phyloP scores from a whole-genome alignment of 2,888 invertebrate species.

The Chromoteleia sp. region DNA sequence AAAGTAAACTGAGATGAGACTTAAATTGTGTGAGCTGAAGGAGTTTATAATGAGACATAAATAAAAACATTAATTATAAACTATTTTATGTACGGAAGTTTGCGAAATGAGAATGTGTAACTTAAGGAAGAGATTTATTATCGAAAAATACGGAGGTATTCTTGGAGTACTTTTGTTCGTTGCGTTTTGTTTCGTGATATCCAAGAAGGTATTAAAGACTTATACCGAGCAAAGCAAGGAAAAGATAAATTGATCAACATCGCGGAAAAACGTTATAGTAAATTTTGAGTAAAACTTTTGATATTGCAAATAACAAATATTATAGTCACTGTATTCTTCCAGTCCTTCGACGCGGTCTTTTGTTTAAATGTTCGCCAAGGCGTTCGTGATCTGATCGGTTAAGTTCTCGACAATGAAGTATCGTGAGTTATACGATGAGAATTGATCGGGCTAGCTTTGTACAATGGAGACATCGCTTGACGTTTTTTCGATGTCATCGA shows the following conservation, averaged over 20 bases:
- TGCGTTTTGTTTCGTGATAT: not conserved
- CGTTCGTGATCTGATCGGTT: conserved; percentile 7
- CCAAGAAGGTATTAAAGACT: not conserved
- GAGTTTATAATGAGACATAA: conserved; percentile 58
- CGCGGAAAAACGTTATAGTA: not conserved
- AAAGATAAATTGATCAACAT: not conserved
- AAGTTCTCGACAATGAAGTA: conserved; percentile 15
- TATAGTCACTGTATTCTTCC: too few relatives aligned
- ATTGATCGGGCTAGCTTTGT: conserved; percentile 38
- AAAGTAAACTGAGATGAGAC: conserved; percentile 56
- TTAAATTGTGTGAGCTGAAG: conserved; percentile 44
- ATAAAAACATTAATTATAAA: conserved; percentile 61
- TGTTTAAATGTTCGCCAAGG: too few relatives aligned
- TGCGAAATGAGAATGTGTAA: conserved; percentile 35
- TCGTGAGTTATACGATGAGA: conserved; percentile 26
- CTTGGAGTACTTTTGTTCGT: not conserved
- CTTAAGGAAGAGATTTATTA: conserved; percentile 36
- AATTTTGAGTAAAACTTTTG: too few relatives aligned
- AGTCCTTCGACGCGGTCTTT: too few relatives aligned
- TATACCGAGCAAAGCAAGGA: not conserved
- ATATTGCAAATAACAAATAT: too few relatives aligned
- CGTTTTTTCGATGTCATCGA: conserved; percentile 52
- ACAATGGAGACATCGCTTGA: conserved; percentile 37
- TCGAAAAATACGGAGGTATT: conserved; percentile 25
- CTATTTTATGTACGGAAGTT: conserved; percentile 37